Evolutionary conservation across 2,888 invertebrate species (phyloP), one percentile per base, ranked within the genome.

Genomic region (Teinopalpus imperialis): DNA sequence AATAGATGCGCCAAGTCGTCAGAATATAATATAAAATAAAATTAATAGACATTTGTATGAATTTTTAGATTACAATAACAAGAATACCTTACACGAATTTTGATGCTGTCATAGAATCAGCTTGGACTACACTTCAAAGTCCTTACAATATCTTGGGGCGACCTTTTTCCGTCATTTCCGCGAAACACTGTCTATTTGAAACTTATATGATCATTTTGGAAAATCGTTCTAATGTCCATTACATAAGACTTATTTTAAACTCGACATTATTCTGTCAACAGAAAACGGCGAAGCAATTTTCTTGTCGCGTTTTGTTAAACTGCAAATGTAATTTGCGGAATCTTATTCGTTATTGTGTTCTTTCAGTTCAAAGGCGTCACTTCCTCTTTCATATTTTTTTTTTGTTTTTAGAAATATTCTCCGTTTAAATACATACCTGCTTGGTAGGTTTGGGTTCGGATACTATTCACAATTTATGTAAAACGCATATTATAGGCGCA

Each of bases 161-260:
- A 37, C 43, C 43, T 18, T 34, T 53, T 47, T 43, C 36, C 49
- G 24, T 43, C 43, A 49, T 53, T 61, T 54, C 52, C 52, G 45
- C 50, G 46, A 54, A 57, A 58, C 57, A 58, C 49, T 36, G 50
- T 43, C 49, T 48, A 60, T 66, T 64, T 56, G 53, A 59, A 65
- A 55, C 48, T 49, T 9, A 53, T 56, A 59, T 63, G 62, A 57
- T 51, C 48, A 51, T 48, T 51, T 36, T 54, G 48, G 54, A 54
- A 51, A 57, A 62, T 18, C 7, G 10, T 10, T 10, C 31, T 13
- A 24, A 39, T 13, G 5, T 5, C 20, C 3, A 9, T 2, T 1
- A 1, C 2, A n/a, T 32, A 45, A 40, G 27, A 16, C 12, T 0
- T 2, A 14, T 43, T 43, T 43, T 65, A 55, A 60, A 14, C n/a